Base-by-base conservation (phyloP, 2,113 vertebrate species). In the Ictalurus furcatus region DNA sequence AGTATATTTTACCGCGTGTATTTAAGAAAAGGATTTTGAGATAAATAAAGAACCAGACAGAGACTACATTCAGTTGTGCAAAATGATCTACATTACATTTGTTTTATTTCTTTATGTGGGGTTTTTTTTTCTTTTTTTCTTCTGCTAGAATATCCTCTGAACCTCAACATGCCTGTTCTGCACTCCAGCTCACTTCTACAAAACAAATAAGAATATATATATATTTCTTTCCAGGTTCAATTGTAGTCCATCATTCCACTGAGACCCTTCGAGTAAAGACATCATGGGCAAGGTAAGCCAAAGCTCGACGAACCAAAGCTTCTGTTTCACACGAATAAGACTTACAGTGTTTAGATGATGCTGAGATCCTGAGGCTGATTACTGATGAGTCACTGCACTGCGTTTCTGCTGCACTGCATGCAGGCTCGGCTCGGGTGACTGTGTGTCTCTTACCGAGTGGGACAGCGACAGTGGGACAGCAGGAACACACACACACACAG, bases 231-330 rank as follows among this genome's bases (percentile, higher is more conserved):
- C 11, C 34, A 92, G 91, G 85, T 85, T 87, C 30, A 79, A 11
- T 79, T 85, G 11, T 16, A 87, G 73, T 59, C 40, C 84, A 91
- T 88, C 88, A 92, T 92, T 91, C 90, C 90, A 73, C 6, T n/a
- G 59, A 30, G 56, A 79, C 40, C 79, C 28, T 54, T 23, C 30
- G 52, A 28, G 13, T 52, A 19, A 63, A 91, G 76, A 79, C 83
- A 88, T 65, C 84, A 92, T 92, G 91, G 90, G 86, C 61, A 90
- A 90, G 88, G 91, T 92, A 88, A 84, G 81, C 9, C 30, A 34
- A 67, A 37, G 40, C 37, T 4, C 44, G 44, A 48, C 44, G n/a
- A 9, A 28, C 30, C 30, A 37, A 11, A 6, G 30, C 54, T 59
- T 82, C 30, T 28, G 13, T 73, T 56, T 85, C 16, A 56, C 25